Evolutionary conservation across 2,113 vertebrate species (phyloP), one percentile per base, ranked within the genome.

Genomic region (Hyaena hyaena): DNA sequence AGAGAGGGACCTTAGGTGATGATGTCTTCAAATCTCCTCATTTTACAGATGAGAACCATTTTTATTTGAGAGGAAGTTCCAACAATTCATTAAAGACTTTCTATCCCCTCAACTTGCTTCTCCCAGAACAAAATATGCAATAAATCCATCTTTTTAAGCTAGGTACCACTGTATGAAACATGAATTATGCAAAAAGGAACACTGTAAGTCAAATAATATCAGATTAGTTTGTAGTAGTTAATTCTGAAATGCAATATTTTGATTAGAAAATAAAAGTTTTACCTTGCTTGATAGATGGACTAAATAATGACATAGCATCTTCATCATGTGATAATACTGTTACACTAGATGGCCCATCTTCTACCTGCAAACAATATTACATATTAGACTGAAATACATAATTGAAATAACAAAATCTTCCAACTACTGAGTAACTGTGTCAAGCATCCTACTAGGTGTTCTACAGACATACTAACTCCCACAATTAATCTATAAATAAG

Each of bases 321-420:
- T 99, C 99, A 98, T 99, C 99, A 63, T 99, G 99, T 85, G 99
- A 98, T 17, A 99, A 98, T 14, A 99, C 97, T 97, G 98, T 98
- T 95, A 99, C 98, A 97, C 76, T 97, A 86, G 99, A 97, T 55
- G 98, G 97, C 14, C 98, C 99, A 98, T 99, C 99, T 96, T 99
- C 99, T 96, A 98, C 99, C 99, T 99, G 83, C 7, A 95, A 96
- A 97, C 96, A 28, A 65, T 98, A 84, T 79, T 61, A 97, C 5
- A 94, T 19, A 94, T 95, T 91, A 97, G 65, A 35, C 15, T 94
- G 39, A 97, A 93, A 88, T 58, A 81, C 43, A 5, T 74, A 88
- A 58, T 86, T 69, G 84, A 79, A 94, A 71, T 8, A 92, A 91
- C 14, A 87, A 96, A 98, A 89, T 53, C 69, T 77, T 90, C 10